Percentiles rank a stretch among this genome's conserved stretches.
Evolutionary conservation across 1,140 invertebrate species (phyloP).

Genomic region (Bombus soroeensis): DNA sequence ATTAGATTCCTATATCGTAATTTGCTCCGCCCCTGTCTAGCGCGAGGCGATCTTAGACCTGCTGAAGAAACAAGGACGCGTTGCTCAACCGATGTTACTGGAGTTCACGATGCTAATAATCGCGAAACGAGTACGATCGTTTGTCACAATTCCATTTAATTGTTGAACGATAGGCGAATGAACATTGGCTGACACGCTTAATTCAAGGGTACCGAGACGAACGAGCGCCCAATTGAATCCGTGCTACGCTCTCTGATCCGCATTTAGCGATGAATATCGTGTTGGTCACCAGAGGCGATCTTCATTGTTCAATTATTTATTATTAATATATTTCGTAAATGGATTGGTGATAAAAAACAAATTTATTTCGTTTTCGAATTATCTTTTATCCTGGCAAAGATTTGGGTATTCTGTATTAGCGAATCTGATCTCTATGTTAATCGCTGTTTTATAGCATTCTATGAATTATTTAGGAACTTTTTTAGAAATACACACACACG

Average conservation of each 20-base stretch:
- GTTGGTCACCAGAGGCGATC: no score
- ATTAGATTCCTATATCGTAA: conserved; percentile 32
- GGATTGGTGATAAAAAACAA: not conserved
- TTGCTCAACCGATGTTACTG: conserved; percentile 9
- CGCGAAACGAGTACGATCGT: conserved; percentile 22
- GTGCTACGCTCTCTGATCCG: not conserved
- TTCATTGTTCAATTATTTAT: no score
- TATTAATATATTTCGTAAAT: not conserved
- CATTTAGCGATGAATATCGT: not conserved
- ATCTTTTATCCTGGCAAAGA: not conserved
- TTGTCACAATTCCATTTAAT: conserved; percentile 44
- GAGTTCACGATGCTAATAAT: conserved; percentile 26
- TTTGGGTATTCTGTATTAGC: no score
- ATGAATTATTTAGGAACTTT: no score
- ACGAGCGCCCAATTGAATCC: not conserved
- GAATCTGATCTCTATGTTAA: no score
- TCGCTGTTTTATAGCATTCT: no score
- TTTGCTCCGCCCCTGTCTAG: conserved; percentile 7
- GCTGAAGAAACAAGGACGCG: conserved; percentile 18
- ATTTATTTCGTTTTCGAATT: not conserved
- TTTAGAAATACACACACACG: no score
- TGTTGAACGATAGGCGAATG: conserved; percentile 4
- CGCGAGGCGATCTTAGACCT: not conserved
- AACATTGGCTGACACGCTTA: conserved; percentile 12
- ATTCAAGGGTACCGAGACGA: not conserved